phyloP scores from a whole-genome alignment of 2,113 vertebrate species.

The Haliaeetus leucogaster region DNA sequence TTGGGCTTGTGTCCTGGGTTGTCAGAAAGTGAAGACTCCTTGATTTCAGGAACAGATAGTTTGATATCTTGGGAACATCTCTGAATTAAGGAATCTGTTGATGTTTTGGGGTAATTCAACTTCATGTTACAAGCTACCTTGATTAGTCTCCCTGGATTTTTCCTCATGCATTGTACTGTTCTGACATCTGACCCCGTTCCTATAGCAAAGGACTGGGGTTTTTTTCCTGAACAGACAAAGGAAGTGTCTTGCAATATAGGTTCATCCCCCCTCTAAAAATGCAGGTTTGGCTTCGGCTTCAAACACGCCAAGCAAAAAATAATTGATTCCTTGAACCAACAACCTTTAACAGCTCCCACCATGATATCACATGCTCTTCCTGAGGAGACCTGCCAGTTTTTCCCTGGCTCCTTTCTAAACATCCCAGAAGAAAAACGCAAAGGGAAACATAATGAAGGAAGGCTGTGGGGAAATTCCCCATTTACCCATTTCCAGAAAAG shows the following conservation, averaged over 20 bases:
- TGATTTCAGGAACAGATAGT: not conserved
- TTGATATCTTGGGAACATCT: not conserved
- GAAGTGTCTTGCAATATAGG: not conserved
- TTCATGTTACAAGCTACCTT: not conserved
- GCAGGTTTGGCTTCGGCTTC: constrained; percentile 22
- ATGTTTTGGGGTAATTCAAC: not conserved
- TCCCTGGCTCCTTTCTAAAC: not conserved
- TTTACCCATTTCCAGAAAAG: not conserved
- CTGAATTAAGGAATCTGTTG: not conserved
- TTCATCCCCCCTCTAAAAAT: not conserved
- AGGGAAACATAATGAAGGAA: not conserved
- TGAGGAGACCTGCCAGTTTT: not conserved
- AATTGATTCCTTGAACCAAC: constrained; percentile 36
- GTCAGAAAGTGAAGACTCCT: not conserved
- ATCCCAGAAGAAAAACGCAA: not conserved
- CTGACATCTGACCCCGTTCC: not conserved
- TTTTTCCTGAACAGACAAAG: not conserved
- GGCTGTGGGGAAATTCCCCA: not conserved
- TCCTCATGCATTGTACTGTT: not conserved
- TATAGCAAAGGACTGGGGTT: not conserved
- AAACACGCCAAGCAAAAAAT: not conserved
- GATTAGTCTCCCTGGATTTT: not conserved
- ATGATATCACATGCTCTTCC: not conserved
- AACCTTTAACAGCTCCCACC: not conserved
- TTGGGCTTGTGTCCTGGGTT: not conserved